Conservation (phyloP, 2,888 invertebrate species). For the Drosophila barbarae region DNA sequence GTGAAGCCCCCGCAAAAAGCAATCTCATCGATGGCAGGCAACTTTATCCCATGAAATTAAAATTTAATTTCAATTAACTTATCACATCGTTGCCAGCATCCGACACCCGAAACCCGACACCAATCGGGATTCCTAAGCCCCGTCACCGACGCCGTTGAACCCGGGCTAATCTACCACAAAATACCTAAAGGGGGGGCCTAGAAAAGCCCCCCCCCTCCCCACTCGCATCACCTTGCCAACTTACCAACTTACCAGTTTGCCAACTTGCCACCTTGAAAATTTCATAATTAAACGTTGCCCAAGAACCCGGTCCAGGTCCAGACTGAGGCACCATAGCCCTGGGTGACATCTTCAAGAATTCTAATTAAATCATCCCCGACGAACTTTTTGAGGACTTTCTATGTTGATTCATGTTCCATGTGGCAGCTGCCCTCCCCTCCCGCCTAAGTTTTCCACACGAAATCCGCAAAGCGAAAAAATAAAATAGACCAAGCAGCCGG, state of each 20-base stretch:
- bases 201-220: neutral
- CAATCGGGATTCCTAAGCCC: conserved; percentile 38
- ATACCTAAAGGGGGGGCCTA: conserved; percentile 12
- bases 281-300: conserved; percentile 68
- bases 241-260: conserved; percentile 53
- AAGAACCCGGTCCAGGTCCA: conserved; percentile 17
- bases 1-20: conserved; percentile 8
- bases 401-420: conserved; percentile 69
- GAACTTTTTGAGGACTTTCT: conserved; percentile 69
- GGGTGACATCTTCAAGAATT: conserved; percentile 68
- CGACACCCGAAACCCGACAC: conserved; percentile 42
- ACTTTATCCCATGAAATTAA: conserved; percentile 46
- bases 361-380: conserved; percentile 71
- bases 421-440: conserved; percentile 60
- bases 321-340: conserved; percentile 30
- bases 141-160: conserved; percentile 28
- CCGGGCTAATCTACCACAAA: conserved; percentile 59
- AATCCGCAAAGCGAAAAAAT: conserved; percentile 11
- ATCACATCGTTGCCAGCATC: conserved; percentile 45
- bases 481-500: conserved; percentile 2
- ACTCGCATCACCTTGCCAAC: conserved; percentile 34
- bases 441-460: conserved; percentile 22
- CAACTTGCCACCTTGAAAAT: conserved; percentile 64
- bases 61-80: conserved; percentile 51
- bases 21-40: conserved; percentile 39